Evolutionary conservation across 2,113 vertebrate species (phyloP).

Genomic region (Vanacampus margaritifer): DNA sequence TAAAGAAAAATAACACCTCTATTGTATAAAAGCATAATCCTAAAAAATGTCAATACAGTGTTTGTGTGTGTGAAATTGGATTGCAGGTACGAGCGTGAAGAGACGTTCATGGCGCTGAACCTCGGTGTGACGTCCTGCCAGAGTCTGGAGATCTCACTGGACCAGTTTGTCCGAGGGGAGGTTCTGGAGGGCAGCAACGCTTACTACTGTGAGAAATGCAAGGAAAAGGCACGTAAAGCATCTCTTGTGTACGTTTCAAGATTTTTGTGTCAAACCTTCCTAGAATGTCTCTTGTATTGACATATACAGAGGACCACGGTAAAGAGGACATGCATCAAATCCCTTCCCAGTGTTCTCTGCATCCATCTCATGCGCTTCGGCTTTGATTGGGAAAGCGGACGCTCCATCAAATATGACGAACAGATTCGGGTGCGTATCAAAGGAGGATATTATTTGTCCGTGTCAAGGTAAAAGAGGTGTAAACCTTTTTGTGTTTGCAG

Average conservation of each 20-base stretch:
- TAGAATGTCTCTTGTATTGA: not conserved
- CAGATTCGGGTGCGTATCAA: slow-evolving; percentile 86
- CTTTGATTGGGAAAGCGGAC: slow-evolving; percentile 98
- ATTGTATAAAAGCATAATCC: too few species aligned
- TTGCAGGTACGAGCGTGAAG: slow-evolving; percentile 91
- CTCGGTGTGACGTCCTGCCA: slow-evolving; percentile 97
- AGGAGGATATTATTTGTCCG: too few species aligned
- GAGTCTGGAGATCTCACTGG: slow-evolving; percentile 95
- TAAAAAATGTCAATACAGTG: too few species aligned
- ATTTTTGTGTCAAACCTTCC: not conserved
- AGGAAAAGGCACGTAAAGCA: slow-evolving; percentile 84
- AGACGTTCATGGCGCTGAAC: slow-evolving; percentile 98
- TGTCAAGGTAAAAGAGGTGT: too few species aligned
- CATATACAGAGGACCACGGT: slow-evolving; percentile 88
- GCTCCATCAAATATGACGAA: slow-evolving; percentile 98
- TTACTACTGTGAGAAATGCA: slow-evolving; percentile 99
- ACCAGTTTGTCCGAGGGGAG: slow-evolving; percentile 98
- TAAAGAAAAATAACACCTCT: too few species aligned
- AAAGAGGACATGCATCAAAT: slow-evolving; percentile 96
- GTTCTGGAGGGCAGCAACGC: slow-evolving; percentile 98
- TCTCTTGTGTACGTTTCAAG: not conserved
- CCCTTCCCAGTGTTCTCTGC: slow-evolving; percentile 89
- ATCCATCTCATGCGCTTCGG: slow-evolving; percentile 99
- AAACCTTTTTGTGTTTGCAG: slow-evolving; percentile 56
- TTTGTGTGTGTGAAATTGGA: not conserved